Evolutionary conservation across 2,888 invertebrate genomes (phyloP).

Genomic region (Cryptus armator): DNA sequence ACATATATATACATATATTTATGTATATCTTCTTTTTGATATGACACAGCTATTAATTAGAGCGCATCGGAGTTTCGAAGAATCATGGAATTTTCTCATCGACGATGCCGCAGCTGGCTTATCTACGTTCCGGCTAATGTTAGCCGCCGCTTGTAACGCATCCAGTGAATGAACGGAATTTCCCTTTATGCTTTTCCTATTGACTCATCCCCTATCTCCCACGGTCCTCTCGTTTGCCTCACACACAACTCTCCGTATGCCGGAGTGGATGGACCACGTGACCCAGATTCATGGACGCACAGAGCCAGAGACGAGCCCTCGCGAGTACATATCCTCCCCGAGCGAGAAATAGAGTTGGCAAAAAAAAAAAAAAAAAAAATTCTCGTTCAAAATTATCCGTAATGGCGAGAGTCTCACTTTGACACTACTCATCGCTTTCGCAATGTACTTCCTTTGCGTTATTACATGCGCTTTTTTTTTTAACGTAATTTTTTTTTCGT

Average conservation of each 20-base stretch:
- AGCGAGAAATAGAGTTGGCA: neutral
- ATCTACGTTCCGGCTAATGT: neutral
- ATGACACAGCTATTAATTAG: too few relatives aligned
- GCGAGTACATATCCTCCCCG: neutral
- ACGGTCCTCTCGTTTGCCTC: neutral
- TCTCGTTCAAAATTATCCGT: conserved; percentile 47
- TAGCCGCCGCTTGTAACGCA: neutral
- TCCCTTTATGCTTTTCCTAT: conserved; percentile 27
- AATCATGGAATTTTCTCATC: neutral
- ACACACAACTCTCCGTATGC: neutral
- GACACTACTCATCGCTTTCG: conserved; percentile 7
- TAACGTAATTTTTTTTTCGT: conserved; percentile 1
- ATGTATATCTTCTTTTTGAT: too few relatives aligned
- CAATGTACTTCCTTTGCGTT: neutral
- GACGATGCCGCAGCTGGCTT: neutral
- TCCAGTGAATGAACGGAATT: conserved; percentile 20
- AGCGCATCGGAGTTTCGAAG: too few relatives aligned
- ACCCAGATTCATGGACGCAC: conserved; percentile 45
- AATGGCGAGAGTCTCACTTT: conserved; percentile 35
- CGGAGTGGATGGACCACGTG: conserved; percentile 39
- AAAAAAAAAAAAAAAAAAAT: neutral
- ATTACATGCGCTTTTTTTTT: neutral
- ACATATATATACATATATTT: too few relatives aligned
- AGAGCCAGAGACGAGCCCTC: neutral
- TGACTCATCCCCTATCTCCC: conserved; percentile 17